These are phyloP conservation scores for Saccopteryx leptura DNA, from an alignment of 2,113 vertebrate genomes.

Conservation along the genomic window DNA sequence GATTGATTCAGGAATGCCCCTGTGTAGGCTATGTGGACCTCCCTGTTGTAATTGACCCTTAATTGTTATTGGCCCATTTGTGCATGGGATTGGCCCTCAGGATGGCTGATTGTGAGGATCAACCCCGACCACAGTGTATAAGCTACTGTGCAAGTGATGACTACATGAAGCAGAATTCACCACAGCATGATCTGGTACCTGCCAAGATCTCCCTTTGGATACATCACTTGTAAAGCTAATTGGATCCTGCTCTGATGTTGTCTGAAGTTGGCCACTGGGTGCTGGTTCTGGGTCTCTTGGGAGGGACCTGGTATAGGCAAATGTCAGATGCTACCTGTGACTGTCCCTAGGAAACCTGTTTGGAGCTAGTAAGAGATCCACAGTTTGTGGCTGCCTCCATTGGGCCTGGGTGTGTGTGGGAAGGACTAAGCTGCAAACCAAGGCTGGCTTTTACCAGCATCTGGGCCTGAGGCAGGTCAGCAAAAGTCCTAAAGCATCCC, in stretches of 20 bases:
- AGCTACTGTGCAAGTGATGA: neutral
- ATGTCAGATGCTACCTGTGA: neutral
- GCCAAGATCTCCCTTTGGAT: neutral
- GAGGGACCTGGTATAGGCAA: neutral
- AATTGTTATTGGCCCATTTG: neutral
- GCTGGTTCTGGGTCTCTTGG: neutral
- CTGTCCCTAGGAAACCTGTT: neutral
- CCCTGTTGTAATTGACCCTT: neutral
- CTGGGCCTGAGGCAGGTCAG: neutral
- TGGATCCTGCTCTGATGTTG: neutral
- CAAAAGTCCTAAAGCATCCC: neutral
- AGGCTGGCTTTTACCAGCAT: neutral
- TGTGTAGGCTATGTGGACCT: neutral
- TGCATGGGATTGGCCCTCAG: neutral
- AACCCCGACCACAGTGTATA: neutral
- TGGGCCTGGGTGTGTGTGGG: neutral
- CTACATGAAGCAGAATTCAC: neutral
- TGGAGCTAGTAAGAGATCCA: neutral
- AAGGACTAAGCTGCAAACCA: neutral
- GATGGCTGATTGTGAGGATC: neutral
- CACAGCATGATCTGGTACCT: neutral
- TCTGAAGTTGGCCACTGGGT: neutral
- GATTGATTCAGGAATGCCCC: neutral
- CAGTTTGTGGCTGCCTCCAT: neutral
- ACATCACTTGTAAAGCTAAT: neutral